Evolutionary conservation across 2,113 vertebrate genomes (phyloP), one percentile per base, ranked within the genome.

Genomic region (Strix uralensis): DNA sequence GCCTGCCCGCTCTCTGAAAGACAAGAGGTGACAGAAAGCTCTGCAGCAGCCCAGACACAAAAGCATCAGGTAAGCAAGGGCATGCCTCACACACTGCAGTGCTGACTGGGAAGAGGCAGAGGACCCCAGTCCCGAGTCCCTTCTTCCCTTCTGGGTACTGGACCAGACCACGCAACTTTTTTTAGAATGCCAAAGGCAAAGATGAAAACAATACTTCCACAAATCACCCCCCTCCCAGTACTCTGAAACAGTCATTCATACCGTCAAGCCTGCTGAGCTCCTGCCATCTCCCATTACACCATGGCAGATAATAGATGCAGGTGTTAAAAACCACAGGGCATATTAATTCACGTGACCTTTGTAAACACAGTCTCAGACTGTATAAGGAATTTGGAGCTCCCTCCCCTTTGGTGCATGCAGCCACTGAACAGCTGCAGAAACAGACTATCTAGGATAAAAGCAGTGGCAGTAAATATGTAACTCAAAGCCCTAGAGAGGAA

Each of bases 241-340:
- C 16, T 69, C 72, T 13, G 32, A 71, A 84, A 75, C 7, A 63
- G 26, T 40, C 58, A 55, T 13, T 25, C 59, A 40, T 30, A 74
- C 25, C 34, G 47, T 67, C 51, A 74, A 72, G 77, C 25, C 49
- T 87, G 61, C 40, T 87, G 52, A 90, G 49, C 73, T 84, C 81
- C 81, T 89, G 83, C 47, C 83, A 79, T 44, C 47, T 92, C 70
- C 69, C 85, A 65, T 87, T 84, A 92, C 54, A 26, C 83, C 17
- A 34, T 52, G 49, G 42, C 70, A 91, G 54, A 25, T 54, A 74
- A 87, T 23, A 63, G 62, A 65, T 36, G 51, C 73, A 95, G 70
- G 78, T 94, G 83, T 73, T 91, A 94, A 91, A 95, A 92, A 52
- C 46, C 86, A 92, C 49, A 54, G 74, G 62, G 57, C 61, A 75